These are phyloP conservation scores for Pachliopta kotzebuea DNA, from an alignment of 2,888 invertebrate genomes.

Conservation along the genomic window DNA sequence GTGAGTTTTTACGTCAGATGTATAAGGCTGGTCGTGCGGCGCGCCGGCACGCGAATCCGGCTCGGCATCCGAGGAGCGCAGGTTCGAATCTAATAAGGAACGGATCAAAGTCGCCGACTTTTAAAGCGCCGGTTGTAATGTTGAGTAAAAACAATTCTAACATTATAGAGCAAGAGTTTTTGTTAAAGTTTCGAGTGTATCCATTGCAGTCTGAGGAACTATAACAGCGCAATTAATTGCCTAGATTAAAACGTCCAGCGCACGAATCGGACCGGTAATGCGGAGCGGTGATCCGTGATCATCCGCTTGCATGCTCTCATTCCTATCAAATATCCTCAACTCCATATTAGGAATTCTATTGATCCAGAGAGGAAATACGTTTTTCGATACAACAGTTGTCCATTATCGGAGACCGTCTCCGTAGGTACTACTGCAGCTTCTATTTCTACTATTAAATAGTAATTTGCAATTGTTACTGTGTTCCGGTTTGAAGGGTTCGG, in stretches of 20 bases:
- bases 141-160: slow-evolving; percentile 1
- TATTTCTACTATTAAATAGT: too few relatives aligned
- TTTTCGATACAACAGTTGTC: too few relatives aligned
- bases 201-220: slow-evolving; percentile 2
- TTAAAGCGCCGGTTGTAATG: slow-evolving; percentile 2
- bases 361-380: too few relatives aligned
- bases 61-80: slow-evolving; percentile 23
- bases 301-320: background rate
- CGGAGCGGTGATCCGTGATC: slow-evolving; percentile 2
- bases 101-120: slow-evolving; percentile 22
- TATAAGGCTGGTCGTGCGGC: slow-evolving; percentile 28
- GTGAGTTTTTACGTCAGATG: slow-evolving; percentile 34
- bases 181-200: slow-evolving; percentile 8
- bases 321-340: too few relatives aligned
- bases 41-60: slow-evolving; percentile 17
- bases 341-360: too few relatives aligned
- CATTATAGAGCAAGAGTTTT: background rate
- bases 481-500: too few relatives aligned
- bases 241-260: slow-evolving; percentile 1
- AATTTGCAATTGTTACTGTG: too few relatives aligned
- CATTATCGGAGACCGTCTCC: too few relatives aligned
- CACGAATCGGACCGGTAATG: slow-evolving; percentile 1
- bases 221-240: slow-evolving; percentile 6
- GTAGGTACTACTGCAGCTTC: too few relatives aligned
- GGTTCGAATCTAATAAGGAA: slow-evolving; percentile 11